phyloP scores from a whole-genome alignment of 2,113 vertebrate species.

The Philantomba maxwellii region DNA sequence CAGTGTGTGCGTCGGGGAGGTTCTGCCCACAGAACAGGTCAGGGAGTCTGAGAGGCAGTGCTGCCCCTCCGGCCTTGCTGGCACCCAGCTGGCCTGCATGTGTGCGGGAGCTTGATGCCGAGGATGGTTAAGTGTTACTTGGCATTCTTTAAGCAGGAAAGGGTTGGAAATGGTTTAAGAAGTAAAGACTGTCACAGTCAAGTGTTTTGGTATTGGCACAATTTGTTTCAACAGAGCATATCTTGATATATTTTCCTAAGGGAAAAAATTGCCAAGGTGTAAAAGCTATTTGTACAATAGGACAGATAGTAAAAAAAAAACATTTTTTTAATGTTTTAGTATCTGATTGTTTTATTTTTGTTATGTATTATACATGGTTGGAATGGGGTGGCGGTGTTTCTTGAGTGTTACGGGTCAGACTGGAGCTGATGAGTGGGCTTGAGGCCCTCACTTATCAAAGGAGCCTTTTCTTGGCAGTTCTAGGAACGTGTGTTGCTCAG shows the following conservation, averaged over 20 bases:
- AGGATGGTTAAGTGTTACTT: background rate
- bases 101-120: background rate
- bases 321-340: background rate
- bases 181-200: background rate
- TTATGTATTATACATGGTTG: background rate
- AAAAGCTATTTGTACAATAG: background rate
- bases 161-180: background rate
- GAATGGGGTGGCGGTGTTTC: background rate
- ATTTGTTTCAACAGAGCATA: background rate
- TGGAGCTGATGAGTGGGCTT: background rate
- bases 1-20: background rate
- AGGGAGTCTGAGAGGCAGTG: background rate
- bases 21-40: background rate
- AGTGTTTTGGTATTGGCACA: background rate
- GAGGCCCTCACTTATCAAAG: rapidly evolving
- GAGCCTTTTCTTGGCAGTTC: background rate
- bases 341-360: background rate
- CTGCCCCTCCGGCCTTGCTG: too few species aligned
- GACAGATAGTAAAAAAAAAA: background rate
- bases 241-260: background rate
- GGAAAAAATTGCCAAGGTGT: background rate
- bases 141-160: background rate
- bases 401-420: background rate
- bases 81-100: too few species aligned
- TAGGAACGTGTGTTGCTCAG: background rate